Evolutionary conservation across 2,113 vertebrate genomes (phyloP).

Genomic region (Dicaeum eximium): DNA sequence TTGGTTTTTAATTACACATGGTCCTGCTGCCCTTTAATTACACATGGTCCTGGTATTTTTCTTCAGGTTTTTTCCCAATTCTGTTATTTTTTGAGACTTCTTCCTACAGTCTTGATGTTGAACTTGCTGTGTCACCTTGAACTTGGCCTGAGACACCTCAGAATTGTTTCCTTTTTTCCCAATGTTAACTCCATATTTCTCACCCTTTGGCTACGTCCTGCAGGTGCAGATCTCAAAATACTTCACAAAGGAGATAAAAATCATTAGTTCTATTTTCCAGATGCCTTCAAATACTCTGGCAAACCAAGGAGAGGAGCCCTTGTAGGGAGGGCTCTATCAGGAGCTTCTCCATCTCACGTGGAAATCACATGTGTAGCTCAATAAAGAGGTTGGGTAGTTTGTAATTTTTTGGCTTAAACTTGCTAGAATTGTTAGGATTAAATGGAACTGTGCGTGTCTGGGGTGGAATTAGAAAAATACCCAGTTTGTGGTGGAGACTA

Average conservation of each 20-base stretch:
- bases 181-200: neutral
- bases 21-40: neutral
- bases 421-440: neutral
- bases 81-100: neutral
- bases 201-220: neutral
- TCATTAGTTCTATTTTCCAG: neutral
- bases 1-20: neutral
- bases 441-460: rapidly evolving
- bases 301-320: neutral
- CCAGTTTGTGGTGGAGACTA: neutral
- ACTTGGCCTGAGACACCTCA: neutral
- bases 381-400: neutral
- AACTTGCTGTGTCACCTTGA: neutral
- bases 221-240: neutral
- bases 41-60: neutral
- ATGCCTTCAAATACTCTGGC: neutral
- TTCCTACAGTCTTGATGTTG: neutral
- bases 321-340: neutral
- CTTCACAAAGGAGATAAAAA: neutral
- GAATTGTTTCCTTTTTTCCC: neutral
- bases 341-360: neutral
- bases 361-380: rapidly evolving
- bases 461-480: neutral
- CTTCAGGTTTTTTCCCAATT: neutral
- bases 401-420: neutral